A percentile compares a stretch with the other conserved stretches of the same genome.
These are phyloP conservation scores for Laothoe populi DNA, from an alignment of 2,888 invertebrate genomes.

Conservation along the genomic window DNA sequence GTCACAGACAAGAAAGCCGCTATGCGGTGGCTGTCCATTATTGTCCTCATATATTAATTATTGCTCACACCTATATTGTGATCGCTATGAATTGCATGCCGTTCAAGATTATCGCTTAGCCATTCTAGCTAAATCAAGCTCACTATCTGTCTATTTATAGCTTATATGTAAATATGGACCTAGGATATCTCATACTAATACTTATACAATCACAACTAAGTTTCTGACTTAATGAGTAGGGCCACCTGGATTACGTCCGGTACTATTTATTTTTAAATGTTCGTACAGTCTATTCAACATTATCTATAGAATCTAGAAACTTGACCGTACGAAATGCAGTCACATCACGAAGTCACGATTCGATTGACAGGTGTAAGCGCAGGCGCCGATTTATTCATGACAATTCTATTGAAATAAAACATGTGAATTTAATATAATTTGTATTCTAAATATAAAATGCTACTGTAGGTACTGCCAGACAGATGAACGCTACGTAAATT, in stretches of 20 bases:
- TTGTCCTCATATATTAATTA: too few species aligned
- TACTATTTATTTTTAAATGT: background rate
- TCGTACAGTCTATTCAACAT: background rate
- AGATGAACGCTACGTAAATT: conserved; percentile 11
- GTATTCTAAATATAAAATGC: conserved; percentile 13
- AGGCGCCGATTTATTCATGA: conserved; percentile 28
- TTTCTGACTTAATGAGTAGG: background rate
- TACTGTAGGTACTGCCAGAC: conserved; percentile 15
- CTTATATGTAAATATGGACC: background rate
- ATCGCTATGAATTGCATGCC: background rate
- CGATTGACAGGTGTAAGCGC: conserved; percentile 30
- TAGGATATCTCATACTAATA: background rate
- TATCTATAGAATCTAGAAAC: conserved; percentile 7
- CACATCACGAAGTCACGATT: conserved; percentile 26
- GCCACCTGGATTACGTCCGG: conserved; percentile 16
- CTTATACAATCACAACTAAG: background rate
- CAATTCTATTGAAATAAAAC: conserved; percentile 26
- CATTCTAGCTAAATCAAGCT: background rate
- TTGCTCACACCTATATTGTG: background rate
- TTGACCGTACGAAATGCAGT: conserved; percentile 17
- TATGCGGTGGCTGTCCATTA: too few species aligned
- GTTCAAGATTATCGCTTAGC: background rate
- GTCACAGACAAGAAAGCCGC: too few species aligned
- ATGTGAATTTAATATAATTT: conserved; percentile 18
- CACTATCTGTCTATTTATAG: background rate